phyloP scores from a whole-genome alignment of 2,113 vertebrate species.

The Silurus asotus region DNA sequence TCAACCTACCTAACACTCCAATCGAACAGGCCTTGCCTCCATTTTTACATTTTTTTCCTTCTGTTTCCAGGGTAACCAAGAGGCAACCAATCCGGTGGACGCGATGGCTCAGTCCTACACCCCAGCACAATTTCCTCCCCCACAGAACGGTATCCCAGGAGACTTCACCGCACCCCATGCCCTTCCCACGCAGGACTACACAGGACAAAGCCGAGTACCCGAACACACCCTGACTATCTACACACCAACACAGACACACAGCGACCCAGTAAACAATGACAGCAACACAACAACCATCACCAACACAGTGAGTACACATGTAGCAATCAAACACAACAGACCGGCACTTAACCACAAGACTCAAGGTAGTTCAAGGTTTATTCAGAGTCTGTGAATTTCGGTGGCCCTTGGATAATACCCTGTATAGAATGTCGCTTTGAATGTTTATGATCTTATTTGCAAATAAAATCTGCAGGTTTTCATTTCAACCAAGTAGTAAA shows the following conservation, averaged over 20 bases:
- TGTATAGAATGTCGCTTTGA: not conserved
- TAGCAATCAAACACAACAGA: not conserved
- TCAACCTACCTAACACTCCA: not conserved
- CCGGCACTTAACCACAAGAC: not conserved
- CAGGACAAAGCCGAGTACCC: slow-evolving; percentile 86
- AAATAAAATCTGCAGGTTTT: not conserved
- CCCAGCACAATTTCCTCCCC: slow-evolving; percentile 87
- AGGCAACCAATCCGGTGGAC: slow-evolving; percentile 89
- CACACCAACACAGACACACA: slow-evolving; percentile 89
- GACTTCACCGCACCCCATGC: slow-evolving; percentile 83
- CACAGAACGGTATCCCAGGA: slow-evolving; percentile 88
- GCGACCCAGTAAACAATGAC: slow-evolving; percentile 82
- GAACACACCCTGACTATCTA: slow-evolving; percentile 92
- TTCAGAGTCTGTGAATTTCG: not conserved
- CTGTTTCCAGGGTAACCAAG: slow-evolving; percentile 86
- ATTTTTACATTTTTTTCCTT: not conserved
- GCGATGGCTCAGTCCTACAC: slow-evolving; percentile 94
- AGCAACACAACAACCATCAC: slow-evolving; percentile 83
- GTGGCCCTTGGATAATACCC: not conserved
- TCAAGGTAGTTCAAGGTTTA: not conserved
- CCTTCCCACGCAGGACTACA: slow-evolving; percentile 86
- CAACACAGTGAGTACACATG: slow-evolving; percentile 77
- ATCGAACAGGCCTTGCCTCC: not conserved
- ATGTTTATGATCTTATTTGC: not conserved
- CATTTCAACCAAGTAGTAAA: not conserved